These are phyloP conservation scores for Furcifer pardalis DNA, from an alignment of 2,797 vertebrate genomes.

Conservation along the genomic window DNA sequence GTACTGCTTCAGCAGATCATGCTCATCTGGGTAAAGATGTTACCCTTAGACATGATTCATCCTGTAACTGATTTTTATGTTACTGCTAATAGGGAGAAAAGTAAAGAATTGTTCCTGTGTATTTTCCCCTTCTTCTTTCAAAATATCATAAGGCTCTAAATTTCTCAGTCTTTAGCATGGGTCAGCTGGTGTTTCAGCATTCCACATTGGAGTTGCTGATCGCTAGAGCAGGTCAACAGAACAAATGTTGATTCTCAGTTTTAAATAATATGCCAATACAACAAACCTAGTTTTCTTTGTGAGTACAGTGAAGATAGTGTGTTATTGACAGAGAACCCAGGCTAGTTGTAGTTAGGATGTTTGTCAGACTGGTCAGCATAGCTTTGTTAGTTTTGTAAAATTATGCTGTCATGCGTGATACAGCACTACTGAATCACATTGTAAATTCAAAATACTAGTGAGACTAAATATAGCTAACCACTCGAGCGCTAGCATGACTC, in stretches of 20 bases:
- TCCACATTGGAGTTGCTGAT: neutral
- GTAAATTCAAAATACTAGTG: slow-evolving; percentile 32
- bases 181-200: neutral
- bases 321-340: slow-evolving; percentile 16
- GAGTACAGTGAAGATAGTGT: neutral
- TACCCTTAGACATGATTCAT: too few species aligned
- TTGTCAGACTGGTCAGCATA: fast-evolving
- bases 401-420: neutral
- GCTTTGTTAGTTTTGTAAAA: fast-evolving
- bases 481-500: slow-evolving; percentile 54
- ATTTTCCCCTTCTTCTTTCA: neutral
- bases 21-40: neutral
- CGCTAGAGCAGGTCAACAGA: neutral
- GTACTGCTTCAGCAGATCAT: neutral
- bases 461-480: slow-evolving; percentile 43
- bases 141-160: neutral
- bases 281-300: neutral
- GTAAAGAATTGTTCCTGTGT: neutral
- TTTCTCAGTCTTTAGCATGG: neutral
- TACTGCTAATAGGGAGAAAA: neutral
- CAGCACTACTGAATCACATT: slow-evolving; percentile 11
- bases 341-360: neutral
- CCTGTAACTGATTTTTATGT: neutral
- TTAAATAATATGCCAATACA: neutral
- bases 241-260: neutral